Conservation (phyloP, 1,140 invertebrate species). For the Drosophila equinoxialis region DNA sequence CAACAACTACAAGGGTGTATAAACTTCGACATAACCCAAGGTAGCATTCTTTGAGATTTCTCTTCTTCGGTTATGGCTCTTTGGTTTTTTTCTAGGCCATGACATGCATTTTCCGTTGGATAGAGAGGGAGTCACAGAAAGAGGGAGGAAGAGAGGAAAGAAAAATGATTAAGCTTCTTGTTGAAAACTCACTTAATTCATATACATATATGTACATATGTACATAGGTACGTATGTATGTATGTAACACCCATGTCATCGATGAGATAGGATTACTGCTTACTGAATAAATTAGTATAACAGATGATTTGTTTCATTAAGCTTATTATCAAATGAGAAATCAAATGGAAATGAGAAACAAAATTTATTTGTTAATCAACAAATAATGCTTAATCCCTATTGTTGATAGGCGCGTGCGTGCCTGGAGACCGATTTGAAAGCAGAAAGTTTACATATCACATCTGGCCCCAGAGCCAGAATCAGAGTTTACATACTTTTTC, state of each 20-base stretch:
- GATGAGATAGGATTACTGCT: background rate
- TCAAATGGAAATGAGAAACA: background rate
- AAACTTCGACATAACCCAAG: too few species aligned
- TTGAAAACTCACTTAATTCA: background rate
- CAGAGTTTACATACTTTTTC: too few species aligned
- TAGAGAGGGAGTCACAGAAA: background rate
- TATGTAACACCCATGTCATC: background rate
- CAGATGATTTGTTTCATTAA: constrained; percentile 7
- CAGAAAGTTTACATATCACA: too few species aligned
- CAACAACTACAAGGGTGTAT: too few species aligned
- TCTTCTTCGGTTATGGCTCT: constrained; percentile 1
- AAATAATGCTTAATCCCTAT: too few species aligned
- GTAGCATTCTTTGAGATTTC: too few species aligned
- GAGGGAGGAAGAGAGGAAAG: background rate
- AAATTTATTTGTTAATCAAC: background rate
- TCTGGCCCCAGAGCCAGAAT: too few species aligned
- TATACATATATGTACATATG: background rate
- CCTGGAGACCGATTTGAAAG: too few species aligned
- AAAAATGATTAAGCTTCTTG: background rate
- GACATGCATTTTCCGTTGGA: constrained; percentile 3
- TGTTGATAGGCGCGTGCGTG: too few species aligned
- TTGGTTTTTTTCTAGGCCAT: constrained; percentile 1
- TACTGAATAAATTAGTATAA: background rate
- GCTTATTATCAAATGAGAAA: constrained; percentile 1
- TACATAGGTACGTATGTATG: background rate